Conservation (phyloP, 1,140 invertebrate species). For the Muscidifurax raptorellus region DNA sequence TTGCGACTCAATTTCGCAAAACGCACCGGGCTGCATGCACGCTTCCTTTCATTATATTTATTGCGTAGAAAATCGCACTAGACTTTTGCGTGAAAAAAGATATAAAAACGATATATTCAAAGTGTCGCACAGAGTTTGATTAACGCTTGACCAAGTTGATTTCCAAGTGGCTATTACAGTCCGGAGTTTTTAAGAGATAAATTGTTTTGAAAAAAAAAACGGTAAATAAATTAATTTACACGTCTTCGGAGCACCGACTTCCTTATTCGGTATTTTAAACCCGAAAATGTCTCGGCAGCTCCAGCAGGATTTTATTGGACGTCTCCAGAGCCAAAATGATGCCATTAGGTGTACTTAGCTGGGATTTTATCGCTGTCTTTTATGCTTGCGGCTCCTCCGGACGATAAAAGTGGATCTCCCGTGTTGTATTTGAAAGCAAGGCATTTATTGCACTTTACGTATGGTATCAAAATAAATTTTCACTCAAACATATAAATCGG, state of each 20-base stretch:
- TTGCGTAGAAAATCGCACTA: slow-evolving; percentile 1
- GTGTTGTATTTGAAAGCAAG: slow-evolving; percentile 20
- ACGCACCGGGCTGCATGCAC: background rate
- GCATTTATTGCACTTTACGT: slow-evolving; percentile 34
- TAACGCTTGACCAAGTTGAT: no score
- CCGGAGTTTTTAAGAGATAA: no score
- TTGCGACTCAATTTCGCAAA: slow-evolving; percentile 32
- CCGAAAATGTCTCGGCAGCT: slow-evolving; percentile 37
- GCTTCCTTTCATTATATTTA: slow-evolving; percentile 12
- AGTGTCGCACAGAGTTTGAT: no score
- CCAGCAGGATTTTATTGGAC: slow-evolving; percentile 59
- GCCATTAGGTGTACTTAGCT: slow-evolving; percentile 70
- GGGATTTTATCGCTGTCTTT: slow-evolving; percentile 64
- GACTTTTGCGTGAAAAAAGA: background rate
- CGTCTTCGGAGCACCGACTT: background rate
- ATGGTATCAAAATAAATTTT: slow-evolving; percentile 37
- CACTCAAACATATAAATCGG: slow-evolving; percentile 8
- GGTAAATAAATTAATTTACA: no score
- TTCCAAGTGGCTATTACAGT: background rate
- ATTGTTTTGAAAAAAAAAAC: background rate
- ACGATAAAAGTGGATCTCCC: slow-evolving; percentile 48
- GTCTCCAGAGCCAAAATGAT: slow-evolving; percentile 63
- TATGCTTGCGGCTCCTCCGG: slow-evolving; percentile 60
- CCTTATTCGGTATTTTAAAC: slow-evolving; percentile 56
- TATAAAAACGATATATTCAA: no score